Base-by-base conservation (phyloP, 2,113 vertebrate species). In the Bambusicola thoracicus region DNA sequence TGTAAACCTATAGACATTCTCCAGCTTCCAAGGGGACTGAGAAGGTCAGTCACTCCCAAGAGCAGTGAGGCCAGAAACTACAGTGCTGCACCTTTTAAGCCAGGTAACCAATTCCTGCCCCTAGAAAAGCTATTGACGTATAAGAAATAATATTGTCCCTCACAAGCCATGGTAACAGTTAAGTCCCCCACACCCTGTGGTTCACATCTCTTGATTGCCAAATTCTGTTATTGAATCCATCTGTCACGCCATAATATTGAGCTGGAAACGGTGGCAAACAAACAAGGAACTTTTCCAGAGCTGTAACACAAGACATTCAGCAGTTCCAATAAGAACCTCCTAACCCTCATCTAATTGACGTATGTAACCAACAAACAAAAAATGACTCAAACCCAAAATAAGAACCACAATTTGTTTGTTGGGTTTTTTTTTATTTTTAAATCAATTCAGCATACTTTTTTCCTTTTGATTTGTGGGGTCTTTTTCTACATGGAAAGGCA, bases 261-360 rank as follows among this genome's bases (percentile, higher is more conserved):
- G 89, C 85, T 85, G 91, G 58, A 92, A 91, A 91, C 55, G 76
- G 46, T 40, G 51, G 75, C 59, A 93, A 92, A 62, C 12, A 67
- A 74, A 91, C 92, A 93, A 79, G 30, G 36, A 90, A 84, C 61
- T 67, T 89, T 91, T 87, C 63, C 75, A 91, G 75, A 85, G 55
- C 59, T 61, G 27, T 59, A 95, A 92, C n/a, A 80, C 24, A 80
- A 92, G 67, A 85, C 82, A 82, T 38, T 90, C 63, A 77, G 51
- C 65, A 91, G 29, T 92, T 91, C 55, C 91, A 92, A 75, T 74
- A 91, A 83, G 68, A 89, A 94, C 21, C 56, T 77, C 75, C 55
- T 69, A 87, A 55, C 15, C 49, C 15, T 83, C 85, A 72, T 56
- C 59, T 82, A 70, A 81, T 13, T 74, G 75, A 80, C 0, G 0